A percentile compares a stretch with the other conserved stretches of the same genome.
phyloP scores from a whole-genome alignment of 2,113 vertebrate species.

The Pteropus alecto region DNA sequence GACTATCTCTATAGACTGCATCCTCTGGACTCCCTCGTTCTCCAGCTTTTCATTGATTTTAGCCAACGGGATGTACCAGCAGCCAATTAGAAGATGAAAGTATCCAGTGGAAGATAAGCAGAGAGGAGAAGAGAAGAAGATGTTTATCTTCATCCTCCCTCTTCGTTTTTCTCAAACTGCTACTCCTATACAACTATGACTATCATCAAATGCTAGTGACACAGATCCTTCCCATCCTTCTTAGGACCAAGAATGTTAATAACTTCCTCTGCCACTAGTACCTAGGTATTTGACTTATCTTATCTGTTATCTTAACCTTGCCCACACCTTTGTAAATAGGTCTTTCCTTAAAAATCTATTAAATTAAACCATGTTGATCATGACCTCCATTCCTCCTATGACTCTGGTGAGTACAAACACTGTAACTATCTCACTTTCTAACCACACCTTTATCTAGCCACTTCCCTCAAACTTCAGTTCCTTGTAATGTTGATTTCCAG shows the following conservation, averaged over 20 bases:
- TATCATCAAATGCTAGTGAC: neutral
- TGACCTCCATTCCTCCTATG: neutral
- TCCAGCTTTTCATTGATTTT: neutral
- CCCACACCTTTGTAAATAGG: neutral
- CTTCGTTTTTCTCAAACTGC: neutral
- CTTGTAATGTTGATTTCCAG: neutral
- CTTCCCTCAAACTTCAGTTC: neutral
- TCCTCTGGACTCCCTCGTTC: rapidly evolving
- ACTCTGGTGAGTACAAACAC: neutral
- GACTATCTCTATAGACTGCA: no score
- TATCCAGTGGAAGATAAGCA: rapidly evolving
- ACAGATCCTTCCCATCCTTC: neutral
- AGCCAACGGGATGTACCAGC: neutral
- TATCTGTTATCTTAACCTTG: neutral
- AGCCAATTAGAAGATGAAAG: neutral
- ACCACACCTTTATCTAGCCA: neutral
- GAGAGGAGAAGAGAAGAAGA: neutral
- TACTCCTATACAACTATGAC: rapidly evolving
- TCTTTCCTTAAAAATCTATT: neutral
- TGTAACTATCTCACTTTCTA: neutral
- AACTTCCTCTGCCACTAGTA: neutral
- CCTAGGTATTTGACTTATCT: neutral
- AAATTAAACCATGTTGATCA: neutral
- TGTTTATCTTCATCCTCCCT: neutral
- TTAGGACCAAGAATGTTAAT: neutral